Conservation (phyloP, 2,888 invertebrate genomes). For the Cephus spinipes region DNA sequence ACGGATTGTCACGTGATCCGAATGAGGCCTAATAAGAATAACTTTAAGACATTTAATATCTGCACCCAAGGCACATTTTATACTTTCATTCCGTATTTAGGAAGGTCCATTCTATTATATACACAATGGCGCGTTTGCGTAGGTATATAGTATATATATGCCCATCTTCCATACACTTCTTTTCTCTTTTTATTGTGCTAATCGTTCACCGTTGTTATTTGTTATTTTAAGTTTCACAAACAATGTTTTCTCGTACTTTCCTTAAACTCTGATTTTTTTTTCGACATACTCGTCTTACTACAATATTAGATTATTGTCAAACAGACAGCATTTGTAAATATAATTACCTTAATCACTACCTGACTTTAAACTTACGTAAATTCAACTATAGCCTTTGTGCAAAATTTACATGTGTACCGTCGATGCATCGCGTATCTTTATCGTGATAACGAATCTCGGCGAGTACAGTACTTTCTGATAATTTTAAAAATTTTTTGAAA, state of each 20-base stretch:
- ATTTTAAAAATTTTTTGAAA: not conserved
- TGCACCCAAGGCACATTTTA: slow-evolving; percentile 66
- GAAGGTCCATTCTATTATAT: slow-evolving; percentile 35
- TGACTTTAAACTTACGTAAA: slow-evolving; percentile 46
- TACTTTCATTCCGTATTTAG: slow-evolving; percentile 60
- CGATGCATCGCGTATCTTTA: slow-evolving; percentile 5
- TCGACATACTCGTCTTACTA: slow-evolving; percentile 30
- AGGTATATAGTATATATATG: slow-evolving; percentile 4
- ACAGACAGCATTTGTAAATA: slow-evolving; percentile 62
- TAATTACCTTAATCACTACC: slow-evolving; percentile 28
- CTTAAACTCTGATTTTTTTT: not conserved
- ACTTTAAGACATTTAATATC: slow-evolving; percentile 48
- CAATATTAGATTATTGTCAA: slow-evolving; percentile 63
- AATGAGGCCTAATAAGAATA: slow-evolving; percentile 39
- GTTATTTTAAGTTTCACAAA: not conserved
- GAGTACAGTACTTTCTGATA: not conserved
- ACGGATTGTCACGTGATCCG: slow-evolving; percentile 40
- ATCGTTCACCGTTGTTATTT: not conserved
- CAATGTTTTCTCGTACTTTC: not conserved
- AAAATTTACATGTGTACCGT: slow-evolving; percentile 56
- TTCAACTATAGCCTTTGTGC: slow-evolving; percentile 60
- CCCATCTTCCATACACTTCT: not conserved
- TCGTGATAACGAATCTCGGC: not conserved
- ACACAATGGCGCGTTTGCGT: slow-evolving; percentile 14
- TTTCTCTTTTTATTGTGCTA: not conserved